Conservation (phyloP, 2,797 vertebrate genomes). For the Hypotaenidia okinawae region DNA sequence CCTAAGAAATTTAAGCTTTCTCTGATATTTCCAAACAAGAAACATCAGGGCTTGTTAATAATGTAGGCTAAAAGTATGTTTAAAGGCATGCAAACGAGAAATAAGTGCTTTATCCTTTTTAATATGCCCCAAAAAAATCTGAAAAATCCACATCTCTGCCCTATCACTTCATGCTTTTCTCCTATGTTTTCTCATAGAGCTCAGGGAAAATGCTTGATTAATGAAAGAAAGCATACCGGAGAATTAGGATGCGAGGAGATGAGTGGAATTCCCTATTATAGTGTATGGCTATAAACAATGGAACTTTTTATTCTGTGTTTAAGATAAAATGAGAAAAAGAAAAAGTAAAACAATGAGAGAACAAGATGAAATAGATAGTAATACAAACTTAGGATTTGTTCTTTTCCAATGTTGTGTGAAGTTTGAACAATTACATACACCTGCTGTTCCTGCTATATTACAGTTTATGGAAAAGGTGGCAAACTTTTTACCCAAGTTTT, state of each 20-base stretch:
- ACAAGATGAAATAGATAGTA: not conserved
- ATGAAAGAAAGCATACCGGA: not conserved
- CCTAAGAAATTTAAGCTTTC: not conserved
- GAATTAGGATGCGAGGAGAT: not conserved
- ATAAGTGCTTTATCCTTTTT: not conserved
- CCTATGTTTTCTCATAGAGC: not conserved
- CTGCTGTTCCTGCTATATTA: not conserved
- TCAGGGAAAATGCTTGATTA: not conserved
- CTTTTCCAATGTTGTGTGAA: not conserved
- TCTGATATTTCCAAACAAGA: not conserved
- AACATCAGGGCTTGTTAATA: not conserved
- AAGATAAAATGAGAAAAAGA: not conserved
- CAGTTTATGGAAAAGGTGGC: not conserved
- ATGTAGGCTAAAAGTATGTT: not conserved
- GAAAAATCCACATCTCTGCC: not conserved
- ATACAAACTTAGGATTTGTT: not conserved
- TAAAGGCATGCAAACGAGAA: not conserved
- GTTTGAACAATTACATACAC: not conserved
- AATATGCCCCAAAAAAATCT: not conserved
- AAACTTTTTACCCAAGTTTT: not conserved
- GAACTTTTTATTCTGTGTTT: not conserved
- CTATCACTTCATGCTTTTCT: not conserved
- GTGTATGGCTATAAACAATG: rapidly evolving
- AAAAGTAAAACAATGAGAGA: not conserved
- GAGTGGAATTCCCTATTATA: not conserved